phyloP scores from a whole-genome alignment of 2,113 vertebrate genomes.

The Isichthys henryi region DNA sequence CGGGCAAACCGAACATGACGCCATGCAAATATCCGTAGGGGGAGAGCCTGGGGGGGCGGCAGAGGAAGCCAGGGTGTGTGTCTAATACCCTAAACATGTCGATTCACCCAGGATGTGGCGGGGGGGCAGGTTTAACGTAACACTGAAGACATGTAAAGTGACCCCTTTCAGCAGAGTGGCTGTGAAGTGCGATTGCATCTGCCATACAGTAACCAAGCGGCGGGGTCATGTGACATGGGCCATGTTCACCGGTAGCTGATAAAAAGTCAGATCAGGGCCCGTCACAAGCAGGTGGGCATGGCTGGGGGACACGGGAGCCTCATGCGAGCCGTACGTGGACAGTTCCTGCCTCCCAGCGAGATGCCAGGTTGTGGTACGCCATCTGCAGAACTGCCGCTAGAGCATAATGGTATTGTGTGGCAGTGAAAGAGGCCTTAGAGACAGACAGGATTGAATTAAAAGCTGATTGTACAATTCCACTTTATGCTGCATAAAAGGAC shows the following conservation, averaged over 20 bases:
- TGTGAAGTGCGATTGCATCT: not conserved
- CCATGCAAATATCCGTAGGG: not conserved
- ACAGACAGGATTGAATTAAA: not conserved
- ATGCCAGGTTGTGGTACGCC: not conserved
- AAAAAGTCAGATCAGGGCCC: not conserved
- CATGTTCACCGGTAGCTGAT: not conserved
- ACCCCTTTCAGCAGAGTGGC: not conserved
- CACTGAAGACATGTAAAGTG: not conserved
- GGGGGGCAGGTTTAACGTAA: not conserved
- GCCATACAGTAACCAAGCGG: not conserved
- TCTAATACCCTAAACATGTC: not conserved
- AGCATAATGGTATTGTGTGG: not conserved
- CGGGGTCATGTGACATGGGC: not conserved
- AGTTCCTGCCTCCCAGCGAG: not conserved
- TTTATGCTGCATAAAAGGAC: not conserved
- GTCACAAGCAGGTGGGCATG: not conserved
- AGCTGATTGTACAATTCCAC: not conserved
- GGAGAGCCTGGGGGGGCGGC: not conserved
- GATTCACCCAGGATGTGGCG: not conserved
- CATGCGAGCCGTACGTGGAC: not conserved
- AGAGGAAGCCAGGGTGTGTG: not conserved
- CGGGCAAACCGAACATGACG: too few species aligned
- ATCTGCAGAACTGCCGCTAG: not conserved
- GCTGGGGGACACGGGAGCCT: not conserved
- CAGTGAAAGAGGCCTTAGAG: not conserved